Conservation (phyloP, 1,140 invertebrate species). For the Globodera rostochiensis region DNA sequence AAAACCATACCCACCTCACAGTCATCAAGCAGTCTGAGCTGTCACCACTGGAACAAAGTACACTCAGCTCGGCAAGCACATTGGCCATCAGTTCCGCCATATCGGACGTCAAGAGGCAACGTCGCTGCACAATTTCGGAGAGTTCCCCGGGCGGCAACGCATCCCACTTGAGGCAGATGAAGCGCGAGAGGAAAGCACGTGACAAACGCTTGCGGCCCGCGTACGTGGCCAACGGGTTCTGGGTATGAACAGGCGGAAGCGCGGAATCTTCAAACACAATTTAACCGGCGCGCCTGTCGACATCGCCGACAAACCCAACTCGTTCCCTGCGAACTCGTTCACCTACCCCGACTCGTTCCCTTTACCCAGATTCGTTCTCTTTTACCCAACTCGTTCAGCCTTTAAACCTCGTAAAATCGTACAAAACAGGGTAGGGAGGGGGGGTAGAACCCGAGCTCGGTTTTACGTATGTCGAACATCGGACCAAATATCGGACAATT, state of each 20-base stretch:
- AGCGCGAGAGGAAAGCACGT: slow-evolving; percentile 92
- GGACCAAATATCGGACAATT: too few relatives aligned
- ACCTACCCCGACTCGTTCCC: too few relatives aligned
- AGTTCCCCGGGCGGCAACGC: slow-evolving; percentile 87
- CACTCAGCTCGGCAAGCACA: slow-evolving; percentile 74
- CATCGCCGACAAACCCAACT: too few relatives aligned
- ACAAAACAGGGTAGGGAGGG: too few relatives aligned
- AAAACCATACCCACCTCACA: slow-evolving; percentile 41
- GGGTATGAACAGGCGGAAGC: slow-evolving; percentile 96
- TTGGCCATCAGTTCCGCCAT: slow-evolving; percentile 89
- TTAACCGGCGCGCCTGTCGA: too few relatives aligned
- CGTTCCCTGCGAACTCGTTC: too few relatives aligned
- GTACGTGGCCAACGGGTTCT: slow-evolving; percentile 96
- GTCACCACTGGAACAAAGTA: slow-evolving; percentile 41
- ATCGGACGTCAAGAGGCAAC: slow-evolving; percentile 82
- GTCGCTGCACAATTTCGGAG: slow-evolving; percentile 83
- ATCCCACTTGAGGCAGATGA: slow-evolving; percentile 94
- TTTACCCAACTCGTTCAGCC: too few relatives aligned
- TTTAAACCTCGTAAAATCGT: too few relatives aligned
- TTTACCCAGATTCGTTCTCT: too few relatives aligned
- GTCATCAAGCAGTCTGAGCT: slow-evolving; percentile 59
- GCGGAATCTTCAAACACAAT: too few relatives aligned
- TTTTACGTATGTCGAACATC: too few relatives aligned
- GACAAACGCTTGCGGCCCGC: slow-evolving; percentile 93
- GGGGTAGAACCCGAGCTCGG: too few relatives aligned